Evolutionary conservation across 2,888 invertebrate genomes (phyloP).

Genomic region (Nomada fucata): DNA sequence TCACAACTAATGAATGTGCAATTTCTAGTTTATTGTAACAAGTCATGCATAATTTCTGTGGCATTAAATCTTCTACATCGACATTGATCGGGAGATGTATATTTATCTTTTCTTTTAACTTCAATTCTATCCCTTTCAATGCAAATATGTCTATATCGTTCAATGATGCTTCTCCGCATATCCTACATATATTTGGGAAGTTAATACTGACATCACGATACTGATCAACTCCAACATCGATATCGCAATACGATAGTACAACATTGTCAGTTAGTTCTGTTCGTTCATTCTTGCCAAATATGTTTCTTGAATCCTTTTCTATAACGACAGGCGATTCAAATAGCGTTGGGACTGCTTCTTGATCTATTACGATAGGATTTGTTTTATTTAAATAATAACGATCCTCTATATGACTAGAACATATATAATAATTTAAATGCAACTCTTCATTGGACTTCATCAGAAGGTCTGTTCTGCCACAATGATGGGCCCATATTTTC

Average conservation of each 20-base stretch:
- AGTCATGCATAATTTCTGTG: constrained; percentile 72
- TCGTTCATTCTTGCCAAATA: constrained; percentile 51
- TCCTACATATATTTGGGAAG: constrained; percentile 73
- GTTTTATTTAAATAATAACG: constrained; percentile 70
- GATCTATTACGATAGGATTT: constrained; percentile 65
- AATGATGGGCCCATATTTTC: constrained; percentile 72
- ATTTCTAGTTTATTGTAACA: constrained; percentile 74
- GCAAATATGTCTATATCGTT: constrained; percentile 74
- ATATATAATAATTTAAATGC: constrained; percentile 73
- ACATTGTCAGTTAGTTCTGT: constrained; percentile 40
- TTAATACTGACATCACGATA: constrained; percentile 64
- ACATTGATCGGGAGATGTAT: constrained; percentile 76
- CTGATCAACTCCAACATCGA: constrained; percentile 64
- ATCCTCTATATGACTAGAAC: constrained; percentile 75
- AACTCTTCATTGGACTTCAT: constrained; percentile 70
- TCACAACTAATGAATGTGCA: constrained; percentile 70
- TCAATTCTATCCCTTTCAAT: constrained; percentile 67
- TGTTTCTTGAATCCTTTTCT: constrained; percentile 42
- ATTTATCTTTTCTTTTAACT: constrained; percentile 75
- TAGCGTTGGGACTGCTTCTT: constrained; percentile 70
- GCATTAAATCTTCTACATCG: constrained; percentile 67
- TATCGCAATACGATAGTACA: constrained; percentile 59
- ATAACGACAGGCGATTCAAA: constrained; percentile 38
- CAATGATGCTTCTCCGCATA: constrained; percentile 71
- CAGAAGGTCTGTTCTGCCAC: constrained; percentile 71